Evolutionary conservation across 2,797 vertebrate genomes (phyloP).

Genomic region (Loriculus beryllinus): DNA sequence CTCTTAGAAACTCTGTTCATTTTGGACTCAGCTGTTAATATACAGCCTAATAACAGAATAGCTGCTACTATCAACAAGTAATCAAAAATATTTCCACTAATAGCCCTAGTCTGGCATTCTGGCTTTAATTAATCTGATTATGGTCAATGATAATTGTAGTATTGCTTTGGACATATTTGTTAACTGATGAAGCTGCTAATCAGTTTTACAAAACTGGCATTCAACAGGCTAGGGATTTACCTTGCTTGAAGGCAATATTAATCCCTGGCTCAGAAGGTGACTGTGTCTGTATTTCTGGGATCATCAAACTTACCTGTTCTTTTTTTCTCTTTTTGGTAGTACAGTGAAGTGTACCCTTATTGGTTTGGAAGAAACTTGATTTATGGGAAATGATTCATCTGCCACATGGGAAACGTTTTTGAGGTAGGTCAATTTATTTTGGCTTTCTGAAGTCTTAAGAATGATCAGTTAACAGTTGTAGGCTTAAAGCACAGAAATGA

Average conservation of each 20-base stretch:
- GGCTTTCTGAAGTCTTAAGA: background rate
- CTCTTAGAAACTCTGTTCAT: background rate
- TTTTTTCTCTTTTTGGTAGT: background rate
- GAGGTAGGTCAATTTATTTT: background rate
- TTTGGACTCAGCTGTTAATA: background rate
- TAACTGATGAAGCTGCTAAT: background rate
- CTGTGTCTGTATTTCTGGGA: background rate
- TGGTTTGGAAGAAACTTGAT: background rate
- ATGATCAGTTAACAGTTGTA: background rate
- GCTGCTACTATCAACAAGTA: background rate
- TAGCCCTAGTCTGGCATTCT: background rate
- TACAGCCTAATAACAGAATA: background rate
- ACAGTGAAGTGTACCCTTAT: background rate
- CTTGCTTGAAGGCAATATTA: background rate
- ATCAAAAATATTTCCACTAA: background rate
- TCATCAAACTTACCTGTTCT: background rate
- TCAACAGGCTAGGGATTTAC: background rate
- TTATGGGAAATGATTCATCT: background rate
- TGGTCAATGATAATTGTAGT: background rate
- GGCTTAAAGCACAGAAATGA: background rate
- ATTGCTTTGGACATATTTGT: background rate
- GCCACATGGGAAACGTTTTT: background rate
- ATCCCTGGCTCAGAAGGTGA: background rate
- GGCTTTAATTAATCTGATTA: slow-evolving; percentile 12
- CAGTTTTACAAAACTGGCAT: background rate